A percentile compares a stretch with the other conserved stretches of the same genome.
Conservation (phyloP, 2,888 invertebrate genomes). For the Synanthedon formicaeformis region DNA sequence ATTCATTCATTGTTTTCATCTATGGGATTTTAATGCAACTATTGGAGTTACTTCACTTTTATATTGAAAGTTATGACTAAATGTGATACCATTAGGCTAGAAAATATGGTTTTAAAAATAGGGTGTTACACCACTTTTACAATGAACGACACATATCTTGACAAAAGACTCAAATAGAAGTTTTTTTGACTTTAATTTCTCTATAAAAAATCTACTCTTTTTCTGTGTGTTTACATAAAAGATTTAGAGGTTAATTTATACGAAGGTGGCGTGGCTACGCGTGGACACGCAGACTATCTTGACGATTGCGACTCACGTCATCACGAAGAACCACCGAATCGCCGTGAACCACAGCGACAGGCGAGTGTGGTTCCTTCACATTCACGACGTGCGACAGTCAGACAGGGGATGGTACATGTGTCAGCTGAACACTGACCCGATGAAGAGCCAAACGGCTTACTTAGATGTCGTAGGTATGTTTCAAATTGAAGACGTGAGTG, state of each 20-base stretch:
- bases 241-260: not conserved
- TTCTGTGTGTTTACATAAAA: not conserved
- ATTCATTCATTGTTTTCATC: too few relatives aligned
- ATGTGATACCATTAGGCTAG: too few relatives aligned
- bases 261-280: conserved; percentile 88
- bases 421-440: conserved; percentile 92
- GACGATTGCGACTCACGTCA: conserved; percentile 90
- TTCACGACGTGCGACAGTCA: conserved; percentile 84
- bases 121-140: too few relatives aligned
- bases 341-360: conserved; percentile 87
- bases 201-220: too few relatives aligned
- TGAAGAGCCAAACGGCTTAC: conserved; percentile 91
- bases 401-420: conserved; percentile 95
- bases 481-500: too few relatives aligned
- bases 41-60: too few relatives aligned
- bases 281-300: conserved; percentile 93
- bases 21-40: too few relatives aligned
- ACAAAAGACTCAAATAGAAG: too few relatives aligned
- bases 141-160: too few relatives aligned
- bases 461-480: conserved; percentile 87
- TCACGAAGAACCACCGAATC: conserved; percentile 90
- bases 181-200: too few relatives aligned
- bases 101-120: too few relatives aligned
- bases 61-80: too few relatives aligned
- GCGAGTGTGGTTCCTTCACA: conserved; percentile 87